Evolutionary conservation across 2,113 vertebrate species (phyloP), one percentile per base, ranked within the genome.

Genomic region (Onychostoma macrolepis): DNA sequence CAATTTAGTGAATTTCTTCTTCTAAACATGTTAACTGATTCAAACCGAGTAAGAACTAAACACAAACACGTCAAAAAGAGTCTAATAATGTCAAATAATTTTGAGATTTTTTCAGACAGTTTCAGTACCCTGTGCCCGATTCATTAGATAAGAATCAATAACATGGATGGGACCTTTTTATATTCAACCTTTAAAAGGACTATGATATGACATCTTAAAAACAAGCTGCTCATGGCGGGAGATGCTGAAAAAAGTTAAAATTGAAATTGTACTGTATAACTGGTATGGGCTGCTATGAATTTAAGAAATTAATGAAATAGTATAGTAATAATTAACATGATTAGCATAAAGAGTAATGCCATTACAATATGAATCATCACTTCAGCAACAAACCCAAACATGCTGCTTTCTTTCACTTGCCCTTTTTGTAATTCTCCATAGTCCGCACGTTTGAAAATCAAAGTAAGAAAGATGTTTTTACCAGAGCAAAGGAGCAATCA

Each of bases 381-480:
- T 80, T 80, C 3, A 17, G 6, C 38, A 45, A 74, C 19, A 58
- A 26, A 6, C 4, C 4, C 45, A 33, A 50, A 58, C 7, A 1
- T 15, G 24, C 83, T 45, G 13, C 61, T n/a, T 15, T 28, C 24
- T 72, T 74, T 50, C 56, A 10, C 17, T 45, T 7, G 9, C 43
- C 65, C 1, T n/a, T 81, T 26, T 4, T 38, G 28, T 28, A 45
- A 83, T 36, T 30, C n/a, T 38, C 36, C 79, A 45, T 79, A 72
- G 17, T 45, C 80, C 6, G 6, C 28, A 61, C 69, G 84, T 65
- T 72, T 84, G 81, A 87, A 85, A 87, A 87, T 85, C 76, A 84
- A 45, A 67, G 69, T 15, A 17, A 84, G 85, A 58, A 5, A 84
- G 76, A 67, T 83, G 71, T 77, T 84, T 65, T 65, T 48, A 80